phyloP scores from a whole-genome alignment of 1,140 invertebrate genomes.

The Hirudo medicinalis region DNA sequence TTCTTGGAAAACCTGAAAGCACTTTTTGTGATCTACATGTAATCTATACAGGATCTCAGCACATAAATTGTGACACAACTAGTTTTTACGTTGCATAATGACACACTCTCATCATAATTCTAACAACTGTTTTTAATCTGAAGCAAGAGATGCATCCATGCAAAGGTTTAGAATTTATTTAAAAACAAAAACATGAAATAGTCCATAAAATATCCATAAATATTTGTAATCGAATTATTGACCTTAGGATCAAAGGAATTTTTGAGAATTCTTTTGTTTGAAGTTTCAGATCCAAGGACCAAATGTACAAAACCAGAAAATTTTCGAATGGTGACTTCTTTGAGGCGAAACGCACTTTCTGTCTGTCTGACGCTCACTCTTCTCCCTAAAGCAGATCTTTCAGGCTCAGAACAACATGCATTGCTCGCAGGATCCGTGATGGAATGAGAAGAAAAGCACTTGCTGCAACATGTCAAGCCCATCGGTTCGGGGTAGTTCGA shows the following conservation, averaged over 20 bases:
- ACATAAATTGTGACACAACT: background rate
- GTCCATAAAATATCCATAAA: background rate
- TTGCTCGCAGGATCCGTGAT: background rate
- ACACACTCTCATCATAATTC: background rate
- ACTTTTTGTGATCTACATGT: background rate
- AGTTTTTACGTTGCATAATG: background rate
- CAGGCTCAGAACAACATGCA: no score
- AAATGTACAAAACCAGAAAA: conserved; percentile 37
- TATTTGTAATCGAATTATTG: background rate
- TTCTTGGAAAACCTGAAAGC: conserved; percentile 36
- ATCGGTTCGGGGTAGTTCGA: background rate
- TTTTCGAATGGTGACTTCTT: conserved; percentile 40
- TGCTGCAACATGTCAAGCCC: background rate
- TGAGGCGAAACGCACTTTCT: conserved; percentile 38
- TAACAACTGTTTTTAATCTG: background rate
- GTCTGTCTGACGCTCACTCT: conserved; percentile 34
- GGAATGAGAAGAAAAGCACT: background rate
- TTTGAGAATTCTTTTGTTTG: conserved; percentile 25
- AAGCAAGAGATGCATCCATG: background rate
- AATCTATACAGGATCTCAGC: background rate
- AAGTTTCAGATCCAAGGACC: conserved; percentile 35
- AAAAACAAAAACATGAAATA: background rate
- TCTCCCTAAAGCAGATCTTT: conserved; percentile 17
- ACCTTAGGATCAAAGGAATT: conserved; percentile 40
- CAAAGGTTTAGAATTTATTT: background rate